A percentile compares a stretch with the other conserved stretches of the same genome.
phyloP scores from a whole-genome alignment of 2,113 vertebrate genomes.

The Isurus oxyrinchus region DNA sequence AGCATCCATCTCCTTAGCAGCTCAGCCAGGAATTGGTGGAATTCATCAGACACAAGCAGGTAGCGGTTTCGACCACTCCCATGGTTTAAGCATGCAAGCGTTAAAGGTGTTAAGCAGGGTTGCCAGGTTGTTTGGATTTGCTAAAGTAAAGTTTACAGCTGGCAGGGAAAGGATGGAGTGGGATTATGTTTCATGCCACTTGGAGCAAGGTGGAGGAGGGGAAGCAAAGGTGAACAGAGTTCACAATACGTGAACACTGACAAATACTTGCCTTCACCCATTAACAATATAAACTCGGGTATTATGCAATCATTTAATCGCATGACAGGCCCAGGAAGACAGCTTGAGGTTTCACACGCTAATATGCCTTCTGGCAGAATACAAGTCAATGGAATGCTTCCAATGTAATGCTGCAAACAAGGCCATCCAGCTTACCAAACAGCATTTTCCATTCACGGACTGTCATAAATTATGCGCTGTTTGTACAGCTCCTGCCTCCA shows the following conservation, averaged over 20 bases:
- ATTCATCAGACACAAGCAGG: not conserved
- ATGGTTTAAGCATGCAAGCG: not conserved
- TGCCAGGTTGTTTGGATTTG: not conserved
- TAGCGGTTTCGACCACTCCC: slow-evolving; percentile 27
- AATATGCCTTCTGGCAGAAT: not conserved
- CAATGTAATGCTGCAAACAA: not conserved
- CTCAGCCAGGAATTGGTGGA: not conserved
- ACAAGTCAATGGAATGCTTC: not conserved
- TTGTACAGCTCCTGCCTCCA: not conserved
- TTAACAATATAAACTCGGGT: not conserved
- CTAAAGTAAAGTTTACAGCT: not conserved
- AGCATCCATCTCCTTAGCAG: not conserved
- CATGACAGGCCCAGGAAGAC: not conserved
- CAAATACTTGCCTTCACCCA: not conserved
- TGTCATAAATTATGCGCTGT: not conserved
- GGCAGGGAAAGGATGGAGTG: not conserved
- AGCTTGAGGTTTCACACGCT: slow-evolving; percentile 1
- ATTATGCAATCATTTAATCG: slow-evolving; percentile 5
- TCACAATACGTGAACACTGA: not conserved
- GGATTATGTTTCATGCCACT: not conserved
- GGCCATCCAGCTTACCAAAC: not conserved
- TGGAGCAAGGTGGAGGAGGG: not conserved
- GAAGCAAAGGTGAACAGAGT: not conserved
- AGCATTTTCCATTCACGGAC: not conserved
- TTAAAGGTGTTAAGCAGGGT: not conserved